Evolutionary conservation across 2,797 vertebrate species (phyloP), one percentile per base, ranked within the genome.

Genomic region (Chelidonichthys spinosus): DNA sequence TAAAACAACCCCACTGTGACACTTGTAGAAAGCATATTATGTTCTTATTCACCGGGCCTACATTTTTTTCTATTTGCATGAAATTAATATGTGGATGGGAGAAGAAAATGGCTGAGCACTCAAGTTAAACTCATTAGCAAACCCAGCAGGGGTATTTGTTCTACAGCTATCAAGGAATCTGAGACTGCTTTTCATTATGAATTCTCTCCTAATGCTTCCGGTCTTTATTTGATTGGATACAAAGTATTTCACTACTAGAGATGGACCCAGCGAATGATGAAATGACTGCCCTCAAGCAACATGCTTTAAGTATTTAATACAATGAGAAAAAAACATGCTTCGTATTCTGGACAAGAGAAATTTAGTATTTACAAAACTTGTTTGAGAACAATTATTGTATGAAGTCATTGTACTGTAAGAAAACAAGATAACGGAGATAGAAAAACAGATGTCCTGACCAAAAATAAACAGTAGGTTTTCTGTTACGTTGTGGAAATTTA

Each of bases 41-140:
- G 69, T 49, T 84, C 73, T 77, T 78, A 61, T 69, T 71, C 75
- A 81, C 77, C 65, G 52, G 60, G 68, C 59, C 64, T 85, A 66
- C 18, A 7, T 37, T 40, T 68, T 18, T 80, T 72, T 3, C 64
- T 68, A 90, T 93, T 93, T 92, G 87, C 91, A 93, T 92, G 87
- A 90, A 90, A 93, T 91, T 76, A 92, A 90, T 89, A 90, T 87
- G 84, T 88, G 81, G 74, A 83, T 72, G 64, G 63, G 49, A 72
- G 68, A 69, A 70, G 74, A 88, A 85, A 88, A 89, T 79, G 86
- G 84, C 87, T 85, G 86, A 88, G 84, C 85, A 82, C 87, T 87
- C 82, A 85, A 86, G 81, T 91, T 91, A 90, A 91, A 90, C 79
- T 92, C 84, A 92, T 93, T 93, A 92, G 83, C 63, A 79, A 90